Conservation (phyloP, 1,140 invertebrate genomes). For the Drosophila virilis region DNA sequence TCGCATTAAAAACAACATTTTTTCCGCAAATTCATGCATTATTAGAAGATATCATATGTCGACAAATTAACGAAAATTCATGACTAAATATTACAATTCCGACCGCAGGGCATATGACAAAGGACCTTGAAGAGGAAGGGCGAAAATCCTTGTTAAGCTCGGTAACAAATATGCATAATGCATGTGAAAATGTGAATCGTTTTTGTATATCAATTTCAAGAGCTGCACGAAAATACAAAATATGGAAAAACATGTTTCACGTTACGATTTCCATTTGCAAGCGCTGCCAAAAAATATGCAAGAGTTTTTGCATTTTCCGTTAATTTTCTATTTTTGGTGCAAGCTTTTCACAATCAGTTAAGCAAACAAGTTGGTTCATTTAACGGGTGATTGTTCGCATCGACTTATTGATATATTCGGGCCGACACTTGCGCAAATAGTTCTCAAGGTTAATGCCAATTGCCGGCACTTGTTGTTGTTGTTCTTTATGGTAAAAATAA, state of each 20-base stretch:
- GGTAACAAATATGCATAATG: conserved; percentile 1
- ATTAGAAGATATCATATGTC: too few species aligned
- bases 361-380: conserved; percentile 42
- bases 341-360: conserved; percentile 4
- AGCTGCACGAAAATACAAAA: background rate
- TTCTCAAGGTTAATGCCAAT: conserved; percentile 62
- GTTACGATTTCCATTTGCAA: conserved; percentile 1
- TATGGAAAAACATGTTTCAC: background rate
- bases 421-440: conserved; percentile 57
- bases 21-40: too few species aligned
- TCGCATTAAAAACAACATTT: too few species aligned
- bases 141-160: background rate
- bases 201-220: background rate
- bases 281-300: conserved; percentile 39
- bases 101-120: background rate
- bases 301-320: background rate
- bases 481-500: conserved; percentile 29
- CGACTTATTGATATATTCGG: conserved; percentile 29
- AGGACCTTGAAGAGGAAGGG: background rate
- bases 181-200: background rate
- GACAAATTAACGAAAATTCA: too few species aligned
- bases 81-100: too few species aligned
- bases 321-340: conserved; percentile 30
- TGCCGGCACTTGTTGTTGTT: conserved; percentile 33
- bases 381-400: conserved; percentile 38